Conservation (phyloP, 2,797 vertebrate species). For the Gorsachius magnificus region DNA sequence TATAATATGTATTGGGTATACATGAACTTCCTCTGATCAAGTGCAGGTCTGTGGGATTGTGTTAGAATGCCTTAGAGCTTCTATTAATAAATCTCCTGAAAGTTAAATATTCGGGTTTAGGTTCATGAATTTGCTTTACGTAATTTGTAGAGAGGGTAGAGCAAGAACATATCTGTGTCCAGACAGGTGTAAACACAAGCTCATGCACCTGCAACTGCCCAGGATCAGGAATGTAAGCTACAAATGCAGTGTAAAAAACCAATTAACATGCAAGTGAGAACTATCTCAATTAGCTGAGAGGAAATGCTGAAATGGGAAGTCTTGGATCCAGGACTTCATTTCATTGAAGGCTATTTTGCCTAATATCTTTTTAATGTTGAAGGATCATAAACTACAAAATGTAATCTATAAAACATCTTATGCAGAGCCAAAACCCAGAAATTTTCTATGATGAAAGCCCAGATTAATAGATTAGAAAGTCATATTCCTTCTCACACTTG, state of each 20-base stretch:
- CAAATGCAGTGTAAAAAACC: neutral
- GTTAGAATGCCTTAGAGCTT: neutral
- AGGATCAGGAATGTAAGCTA: neutral
- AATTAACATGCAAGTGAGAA: neutral
- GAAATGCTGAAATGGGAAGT: neutral
- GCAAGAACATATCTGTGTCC: neutral
- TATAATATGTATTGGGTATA: neutral
- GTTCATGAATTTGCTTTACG: neutral
- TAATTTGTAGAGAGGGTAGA: neutral
- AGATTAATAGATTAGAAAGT: conserved; percentile 24
- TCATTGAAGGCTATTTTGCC: neutral
- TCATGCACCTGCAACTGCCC: neutral
- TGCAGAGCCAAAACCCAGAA: neutral
- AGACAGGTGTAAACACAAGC: neutral
- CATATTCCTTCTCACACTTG: neutral
- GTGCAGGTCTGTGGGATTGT: neutral
- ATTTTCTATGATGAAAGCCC: neutral
- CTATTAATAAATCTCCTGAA: neutral
- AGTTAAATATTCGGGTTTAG: neutral
- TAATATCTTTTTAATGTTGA: neutral
- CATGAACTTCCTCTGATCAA: neutral
- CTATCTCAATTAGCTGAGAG: neutral
- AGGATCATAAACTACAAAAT: neutral
- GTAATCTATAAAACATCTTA: neutral
- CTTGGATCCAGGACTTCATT: neutral